Conservation (phyloP, 1,140 invertebrate species). For the Drosophila melanogaster region DNA sequence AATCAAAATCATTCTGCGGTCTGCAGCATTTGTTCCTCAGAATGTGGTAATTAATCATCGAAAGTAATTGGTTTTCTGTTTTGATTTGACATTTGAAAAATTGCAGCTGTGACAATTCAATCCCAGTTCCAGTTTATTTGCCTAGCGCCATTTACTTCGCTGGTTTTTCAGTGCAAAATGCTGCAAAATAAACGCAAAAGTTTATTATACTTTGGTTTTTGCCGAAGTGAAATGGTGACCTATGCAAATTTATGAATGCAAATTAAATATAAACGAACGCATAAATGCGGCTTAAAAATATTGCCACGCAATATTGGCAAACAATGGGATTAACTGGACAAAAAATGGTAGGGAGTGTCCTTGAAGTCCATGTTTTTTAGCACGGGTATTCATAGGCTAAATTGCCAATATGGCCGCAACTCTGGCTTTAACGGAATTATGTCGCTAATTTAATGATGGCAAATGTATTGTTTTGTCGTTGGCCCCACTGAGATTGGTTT, state of each 20-base stretch:
- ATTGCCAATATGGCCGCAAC: background rate
- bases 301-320: constrained; percentile 13
- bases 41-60: constrained; percentile 72
- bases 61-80: constrained; percentile 80
- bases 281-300: constrained; percentile 29
- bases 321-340: constrained; percentile 29
- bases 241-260: constrained; percentile 44
- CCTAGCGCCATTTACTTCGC: background rate
- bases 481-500: background rate
- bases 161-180: constrained; percentile 15
- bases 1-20: constrained; percentile 79
- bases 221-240: constrained; percentile 12
- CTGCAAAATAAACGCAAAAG: constrained; percentile 9
- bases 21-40: constrained; percentile 58
- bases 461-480: background rate
- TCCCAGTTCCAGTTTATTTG: constrained; percentile 30
- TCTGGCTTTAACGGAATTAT: constrained; percentile 20
- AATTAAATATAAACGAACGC: constrained; percentile 58
- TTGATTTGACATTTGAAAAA: constrained; percentile 82
- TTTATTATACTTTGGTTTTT: constrained; percentile 7
- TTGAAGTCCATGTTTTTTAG: constrained; percentile 15
- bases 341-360: constrained; percentile 16
- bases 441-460: background rate
- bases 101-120: constrained; percentile 76
- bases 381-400: constrained; percentile 10